Evolutionary conservation across 1,140 invertebrate genomes (phyloP), one percentile per base, ranked within the genome.

Genomic region (Druon quercuslanigerum): DNA sequence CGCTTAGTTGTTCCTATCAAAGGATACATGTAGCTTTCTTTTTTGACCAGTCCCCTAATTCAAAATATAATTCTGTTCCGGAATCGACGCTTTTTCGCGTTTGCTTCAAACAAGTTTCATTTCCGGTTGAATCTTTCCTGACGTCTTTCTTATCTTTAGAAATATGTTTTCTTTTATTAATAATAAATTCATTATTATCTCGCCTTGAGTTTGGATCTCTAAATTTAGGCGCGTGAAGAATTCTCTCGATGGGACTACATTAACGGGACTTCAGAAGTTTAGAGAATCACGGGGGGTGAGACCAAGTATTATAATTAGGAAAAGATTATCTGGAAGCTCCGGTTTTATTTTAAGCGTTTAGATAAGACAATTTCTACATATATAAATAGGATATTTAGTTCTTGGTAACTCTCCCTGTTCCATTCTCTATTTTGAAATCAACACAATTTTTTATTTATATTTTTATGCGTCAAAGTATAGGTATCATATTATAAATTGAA

Each of bases 371-470:
- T 25, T n/a, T 25, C 16, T 56, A n/a, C 19, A 40, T 66, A n/a
- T 66, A 66, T 33, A 60, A 66, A 66, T 66, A 66, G 60, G n/a
- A 40, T n/a, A 40, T 40, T 66, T 40, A 40, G 33, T 46, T 66
- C 25, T 56, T 19, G 20, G 20, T 17, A 6, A 20, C 54, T 56
- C n/a, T 56, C 19, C 20, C 12, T 66, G 13, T 16, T 66, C 25
- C 16, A 16, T 20, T 33, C 40, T 66, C 8, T 66, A 33, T 33
- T 33, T 33, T 33, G 25, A 33, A 33, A 33, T 33, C 25, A 33
- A 33, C 25, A 33, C 25, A 33, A 33, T 33, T 33, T 5, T 33
- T 33, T 33, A 33, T 33, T 33, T 33, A 33, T 33, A 33, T 33
- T 33, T 33, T 5, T 33, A 33, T 33, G 20, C 20, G 1, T 25